phyloP scores from a whole-genome alignment of 2,113 vertebrate genomes.

The Antechinus flavipes region DNA sequence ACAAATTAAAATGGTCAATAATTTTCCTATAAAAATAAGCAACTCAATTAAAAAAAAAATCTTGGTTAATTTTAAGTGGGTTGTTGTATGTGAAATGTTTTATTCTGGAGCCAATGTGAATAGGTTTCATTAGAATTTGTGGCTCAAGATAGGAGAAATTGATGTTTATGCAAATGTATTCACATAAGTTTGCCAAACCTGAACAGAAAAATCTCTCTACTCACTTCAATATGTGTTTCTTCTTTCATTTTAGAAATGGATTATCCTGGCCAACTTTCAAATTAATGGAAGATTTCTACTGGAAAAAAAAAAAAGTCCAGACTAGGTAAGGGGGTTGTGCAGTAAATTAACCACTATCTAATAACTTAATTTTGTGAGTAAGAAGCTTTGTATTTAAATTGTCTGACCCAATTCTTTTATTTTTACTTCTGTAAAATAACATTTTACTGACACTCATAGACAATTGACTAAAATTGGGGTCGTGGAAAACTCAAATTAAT shows the following conservation, averaged over 20 bases:
- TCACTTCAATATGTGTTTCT: background rate
- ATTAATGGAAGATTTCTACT: background rate
- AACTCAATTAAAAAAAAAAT: background rate
- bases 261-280: background rate
- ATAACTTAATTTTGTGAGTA: background rate
- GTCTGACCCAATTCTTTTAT: background rate
- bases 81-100: background rate
- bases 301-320: too few relatives aligned
- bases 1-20: background rate
- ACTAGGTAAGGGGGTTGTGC: background rate
- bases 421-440: background rate
- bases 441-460: conserved; percentile 5
- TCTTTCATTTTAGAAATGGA: conserved; percentile 5
- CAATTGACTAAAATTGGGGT: background rate
- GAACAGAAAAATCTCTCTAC: background rate
- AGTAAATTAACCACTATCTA: conserved; percentile 1
- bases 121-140: background rate
- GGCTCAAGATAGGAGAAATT: background rate
- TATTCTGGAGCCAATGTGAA: background rate
- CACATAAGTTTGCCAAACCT: background rate
- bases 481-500: background rate
- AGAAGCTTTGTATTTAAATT: conserved; percentile 23
- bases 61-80: background rate
- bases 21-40: background rate
- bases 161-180: background rate